Evolutionary conservation across 1,140 invertebrate genomes (phyloP).

Genomic region (Dolichoris vasculosae): DNA sequence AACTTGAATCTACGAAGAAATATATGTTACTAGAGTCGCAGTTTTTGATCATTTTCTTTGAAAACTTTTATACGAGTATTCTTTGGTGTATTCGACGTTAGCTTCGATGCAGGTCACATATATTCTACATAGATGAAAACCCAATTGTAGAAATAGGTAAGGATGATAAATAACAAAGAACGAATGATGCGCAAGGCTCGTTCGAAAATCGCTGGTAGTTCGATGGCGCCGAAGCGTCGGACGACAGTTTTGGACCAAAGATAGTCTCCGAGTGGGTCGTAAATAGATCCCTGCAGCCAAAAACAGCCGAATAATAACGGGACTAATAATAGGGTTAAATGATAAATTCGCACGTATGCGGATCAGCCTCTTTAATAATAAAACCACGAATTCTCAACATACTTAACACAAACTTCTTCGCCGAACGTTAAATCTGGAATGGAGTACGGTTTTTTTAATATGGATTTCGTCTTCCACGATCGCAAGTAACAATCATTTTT

Average conservation of each 20-base stretch:
- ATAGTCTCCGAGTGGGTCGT: conserved; percentile 31
- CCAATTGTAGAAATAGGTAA: not conserved
- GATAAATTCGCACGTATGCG: conserved; percentile 53
- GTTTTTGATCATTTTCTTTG: too few species aligned
- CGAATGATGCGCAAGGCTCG: not conserved
- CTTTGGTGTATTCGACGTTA: too few species aligned
- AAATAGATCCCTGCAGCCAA: conserved; percentile 53
- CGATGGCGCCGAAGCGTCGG: conserved; percentile 21
- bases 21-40: too few species aligned
- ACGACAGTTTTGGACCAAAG: conserved; percentile 2
- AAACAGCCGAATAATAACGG: conserved; percentile 60
- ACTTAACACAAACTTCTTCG: not conserved
- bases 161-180: not conserved
- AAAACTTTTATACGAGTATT: too few species aligned
- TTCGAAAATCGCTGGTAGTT: not conserved
- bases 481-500: too few species aligned
- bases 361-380: conserved; percentile 21
- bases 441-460: too few species aligned
- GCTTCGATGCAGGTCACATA: too few species aligned
- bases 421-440: too few species aligned
- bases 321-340: conserved; percentile 60
- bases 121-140: too few species aligned
- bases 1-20: too few species aligned
- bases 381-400: not conserved
- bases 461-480: too few species aligned